A percentile compares a stretch with the other conserved stretches of the same genome.
Conservation (phyloP, 64 coral and sea anemone genomes). For the Dendronephthya gigantea region DNA sequence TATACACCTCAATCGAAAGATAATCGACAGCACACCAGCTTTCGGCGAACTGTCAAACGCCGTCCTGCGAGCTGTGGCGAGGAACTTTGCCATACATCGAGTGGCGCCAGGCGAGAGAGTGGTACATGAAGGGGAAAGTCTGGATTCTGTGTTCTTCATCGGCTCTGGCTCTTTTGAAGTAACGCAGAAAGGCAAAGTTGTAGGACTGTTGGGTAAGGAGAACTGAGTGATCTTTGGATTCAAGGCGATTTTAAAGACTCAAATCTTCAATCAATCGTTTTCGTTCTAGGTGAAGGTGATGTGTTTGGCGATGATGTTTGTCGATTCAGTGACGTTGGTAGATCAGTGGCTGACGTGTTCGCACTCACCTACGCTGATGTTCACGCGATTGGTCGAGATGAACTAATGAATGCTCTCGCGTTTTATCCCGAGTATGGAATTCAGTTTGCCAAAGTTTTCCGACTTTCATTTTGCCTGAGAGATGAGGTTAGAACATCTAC, state of each 20-base stretch:
- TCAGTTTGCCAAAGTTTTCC: neutral
- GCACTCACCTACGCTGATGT: constrained; percentile 77
- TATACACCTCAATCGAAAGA: constrained; percentile 79
- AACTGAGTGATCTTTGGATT: no score
- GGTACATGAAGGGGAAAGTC: constrained; percentile 82
- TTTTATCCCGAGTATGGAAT: neutral
- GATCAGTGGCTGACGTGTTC: constrained; percentile 80
- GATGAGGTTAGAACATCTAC: neutral
- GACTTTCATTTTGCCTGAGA: neutral
- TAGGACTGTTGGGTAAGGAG: constrained; percentile 63
- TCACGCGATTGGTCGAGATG: constrained; percentile 25
- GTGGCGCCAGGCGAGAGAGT: constrained; percentile 91
- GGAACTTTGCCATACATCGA: constrained; percentile 92
- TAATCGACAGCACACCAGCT: constrained; percentile 69
- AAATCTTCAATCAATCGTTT: neutral
- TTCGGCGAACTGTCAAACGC: constrained; percentile 68
- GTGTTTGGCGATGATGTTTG: constrained; percentile 86
- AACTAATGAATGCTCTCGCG: neutral
- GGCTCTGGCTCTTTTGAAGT: constrained; percentile 79
- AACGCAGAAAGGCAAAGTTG: constrained; percentile 65
- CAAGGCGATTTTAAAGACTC: no score
- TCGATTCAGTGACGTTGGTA: constrained; percentile 57
- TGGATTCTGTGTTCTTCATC: constrained; percentile 88
- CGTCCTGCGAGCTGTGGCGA: constrained; percentile 67
- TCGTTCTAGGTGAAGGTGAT: constrained; percentile 56